phyloP scores from a whole-genome alignment of 2,888 invertebrate genomes.

The Oligia strigilis region DNA sequence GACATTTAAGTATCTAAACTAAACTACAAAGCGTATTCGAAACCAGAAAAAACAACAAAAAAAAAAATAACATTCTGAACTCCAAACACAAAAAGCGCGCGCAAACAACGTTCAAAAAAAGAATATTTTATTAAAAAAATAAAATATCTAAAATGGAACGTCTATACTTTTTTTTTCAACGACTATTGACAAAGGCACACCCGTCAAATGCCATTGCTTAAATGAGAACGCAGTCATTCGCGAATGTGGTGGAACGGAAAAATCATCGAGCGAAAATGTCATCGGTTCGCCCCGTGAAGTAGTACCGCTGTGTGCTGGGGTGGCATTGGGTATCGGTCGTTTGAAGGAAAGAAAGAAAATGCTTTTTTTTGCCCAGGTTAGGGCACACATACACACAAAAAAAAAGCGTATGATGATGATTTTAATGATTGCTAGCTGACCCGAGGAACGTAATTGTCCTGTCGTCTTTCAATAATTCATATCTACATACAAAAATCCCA shows the following conservation, averaged over 20 bases:
- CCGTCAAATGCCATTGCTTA: conserved; percentile 90
- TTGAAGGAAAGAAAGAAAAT: neutral
- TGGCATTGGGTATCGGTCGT: conserved; percentile 36
- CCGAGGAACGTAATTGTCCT: too few relatives aligned
- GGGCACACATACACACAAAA: neutral
- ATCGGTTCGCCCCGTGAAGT: conserved; percentile 73
- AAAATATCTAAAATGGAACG: conserved; percentile 83
- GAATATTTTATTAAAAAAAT: conserved; percentile 66
- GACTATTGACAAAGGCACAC: conserved; percentile 81
- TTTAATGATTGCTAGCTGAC: neutral
- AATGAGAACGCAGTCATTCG: conserved; percentile 89
- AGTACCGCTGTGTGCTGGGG: conserved; percentile 27
- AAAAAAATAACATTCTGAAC: neutral
- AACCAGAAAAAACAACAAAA: neutral
- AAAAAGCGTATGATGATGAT: neutral
- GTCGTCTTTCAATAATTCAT: too few relatives aligned
- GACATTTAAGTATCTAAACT: neutral
- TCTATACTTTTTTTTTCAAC: conserved; percentile 79
- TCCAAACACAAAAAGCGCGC: conserved; percentile 1
- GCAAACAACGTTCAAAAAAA: conserved; percentile 40
- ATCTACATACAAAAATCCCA: too few relatives aligned
- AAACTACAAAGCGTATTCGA: neutral
- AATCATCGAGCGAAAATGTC: conserved; percentile 87
- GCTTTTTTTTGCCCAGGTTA: neutral
- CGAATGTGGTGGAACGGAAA: conserved; percentile 88